A percentile compares a stretch with the other conserved stretches of the same genome.
Evolutionary conservation across 2,888 invertebrate genomes (phyloP).

Genomic region (Acrocera orbiculus): DNA sequence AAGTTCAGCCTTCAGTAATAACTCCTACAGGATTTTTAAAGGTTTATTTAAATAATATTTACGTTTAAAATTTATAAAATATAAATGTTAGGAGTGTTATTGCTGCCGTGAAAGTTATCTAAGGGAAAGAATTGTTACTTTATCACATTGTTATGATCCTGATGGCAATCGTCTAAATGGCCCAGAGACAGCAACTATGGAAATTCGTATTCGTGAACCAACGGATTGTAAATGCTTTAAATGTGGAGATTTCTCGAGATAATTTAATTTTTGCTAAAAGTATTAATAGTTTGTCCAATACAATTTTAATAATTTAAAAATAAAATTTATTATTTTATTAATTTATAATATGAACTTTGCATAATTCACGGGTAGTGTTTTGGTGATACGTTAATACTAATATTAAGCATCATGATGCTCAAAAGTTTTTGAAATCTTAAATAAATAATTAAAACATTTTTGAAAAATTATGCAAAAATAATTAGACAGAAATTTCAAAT

Average conservation of each 20-base stretch:
- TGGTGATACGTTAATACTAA: too few species aligned
- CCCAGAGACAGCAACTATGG: conserved; percentile 55
- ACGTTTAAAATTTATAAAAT: neutral
- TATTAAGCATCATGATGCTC: too few species aligned
- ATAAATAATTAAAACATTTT: too few species aligned
- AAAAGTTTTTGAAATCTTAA: too few species aligned
- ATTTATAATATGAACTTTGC: too few species aligned
- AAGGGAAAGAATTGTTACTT: conserved; percentile 57
- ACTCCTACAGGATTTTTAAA: conserved; percentile 79
- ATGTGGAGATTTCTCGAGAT: conserved; percentile 70
- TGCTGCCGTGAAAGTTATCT: conserved; percentile 80
- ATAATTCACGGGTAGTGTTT: too few species aligned
- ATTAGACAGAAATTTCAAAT: too few species aligned
- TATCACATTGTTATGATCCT: conserved; percentile 75
- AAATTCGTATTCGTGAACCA: conserved; percentile 68
- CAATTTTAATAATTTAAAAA: too few species aligned
- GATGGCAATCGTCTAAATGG: conserved; percentile 61
- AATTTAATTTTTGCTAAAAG: too few species aligned
- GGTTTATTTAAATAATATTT: conserved; percentile 14
- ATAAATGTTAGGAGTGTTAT: conserved; percentile 56
- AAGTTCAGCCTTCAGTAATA: conserved; percentile 79
- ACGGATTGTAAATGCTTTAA: conserved; percentile 80
- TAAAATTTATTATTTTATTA: too few species aligned
- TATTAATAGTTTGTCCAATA: too few species aligned
- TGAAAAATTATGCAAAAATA: too few species aligned